phyloP scores from a whole-genome alignment of 2,113 vertebrate species.

The Lates calcarifer region DNA sequence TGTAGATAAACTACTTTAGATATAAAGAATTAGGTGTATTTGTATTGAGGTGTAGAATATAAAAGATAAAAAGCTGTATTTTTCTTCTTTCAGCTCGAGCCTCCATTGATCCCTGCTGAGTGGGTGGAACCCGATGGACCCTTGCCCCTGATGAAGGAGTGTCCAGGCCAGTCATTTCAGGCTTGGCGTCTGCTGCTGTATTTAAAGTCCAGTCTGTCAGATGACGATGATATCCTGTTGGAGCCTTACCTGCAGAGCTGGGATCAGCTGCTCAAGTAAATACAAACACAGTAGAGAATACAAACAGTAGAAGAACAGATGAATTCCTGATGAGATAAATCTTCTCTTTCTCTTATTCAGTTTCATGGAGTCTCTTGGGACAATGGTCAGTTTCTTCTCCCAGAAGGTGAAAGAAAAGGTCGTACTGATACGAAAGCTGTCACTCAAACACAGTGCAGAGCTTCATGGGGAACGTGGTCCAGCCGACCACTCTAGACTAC shows the following conservation, averaged over 20 bases:
- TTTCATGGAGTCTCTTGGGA: conserved; percentile 78
- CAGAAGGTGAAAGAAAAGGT: conserved; percentile 73
- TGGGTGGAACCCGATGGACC: neutral
- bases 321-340: no score
- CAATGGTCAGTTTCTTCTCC: conserved; percentile 76
- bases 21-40: no score
- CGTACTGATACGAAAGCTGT: conserved; percentile 53
- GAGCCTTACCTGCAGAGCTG: conserved; percentile 78
- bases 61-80: no score
- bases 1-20: no score
- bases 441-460: conserved; percentile 38
- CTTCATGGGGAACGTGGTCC: conserved; percentile 35
- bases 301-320: no score
- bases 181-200: conserved; percentile 55
- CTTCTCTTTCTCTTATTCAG: conserved; percentile 29
- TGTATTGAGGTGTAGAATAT: no score
- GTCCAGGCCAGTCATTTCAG: conserved; percentile 75
- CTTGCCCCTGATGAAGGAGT: conserved; percentile 50
- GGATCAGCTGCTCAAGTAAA: conserved; percentile 73
- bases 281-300: neutral
- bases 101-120: neutral
- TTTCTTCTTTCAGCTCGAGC: conserved; percentile 13
- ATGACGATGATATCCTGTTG: conserved; percentile 57
- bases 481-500: neutral
- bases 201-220: conserved; percentile 46